These are phyloP conservation scores for Podocnemis expansa DNA, from an alignment of 2,113 vertebrate species.

Conservation along the genomic window DNA sequence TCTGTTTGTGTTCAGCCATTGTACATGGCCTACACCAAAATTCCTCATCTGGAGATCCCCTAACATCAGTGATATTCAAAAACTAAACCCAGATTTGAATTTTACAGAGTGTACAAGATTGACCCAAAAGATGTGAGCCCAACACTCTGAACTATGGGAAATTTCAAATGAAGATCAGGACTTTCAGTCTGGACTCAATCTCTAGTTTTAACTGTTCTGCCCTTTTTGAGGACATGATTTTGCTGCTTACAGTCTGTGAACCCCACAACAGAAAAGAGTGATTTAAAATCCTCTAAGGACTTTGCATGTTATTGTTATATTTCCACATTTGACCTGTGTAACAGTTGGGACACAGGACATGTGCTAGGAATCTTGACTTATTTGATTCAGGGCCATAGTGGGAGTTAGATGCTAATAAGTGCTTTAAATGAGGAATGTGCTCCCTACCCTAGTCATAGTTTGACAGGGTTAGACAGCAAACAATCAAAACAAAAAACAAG, in stretches of 20 bases:
- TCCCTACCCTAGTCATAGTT: background rate
- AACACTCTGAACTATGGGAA: background rate
- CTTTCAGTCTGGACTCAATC: background rate
- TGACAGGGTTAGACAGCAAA: background rate
- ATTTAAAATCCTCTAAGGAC: background rate
- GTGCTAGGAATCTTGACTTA: background rate
- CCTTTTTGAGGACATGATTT: background rate
- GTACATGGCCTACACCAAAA: background rate
- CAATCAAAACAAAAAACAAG: background rate
- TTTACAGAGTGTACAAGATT: background rate
- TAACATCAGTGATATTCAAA: background rate
- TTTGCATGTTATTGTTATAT: background rate
- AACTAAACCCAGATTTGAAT: background rate
- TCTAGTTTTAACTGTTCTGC: background rate
- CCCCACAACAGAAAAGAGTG: background rate
- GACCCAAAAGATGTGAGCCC: background rate
- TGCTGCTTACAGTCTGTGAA: background rate
- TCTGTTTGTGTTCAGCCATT: background rate
- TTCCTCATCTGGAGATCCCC: conserved; percentile 5
- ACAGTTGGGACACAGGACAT: background rate
- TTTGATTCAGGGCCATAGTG: background rate
- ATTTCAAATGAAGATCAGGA: background rate
- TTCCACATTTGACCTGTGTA: background rate
- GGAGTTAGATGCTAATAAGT: background rate
- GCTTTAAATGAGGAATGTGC: background rate